These are phyloP conservation scores for Malthinus flaveolus DNA, from an alignment of 2,888 invertebrate genomes.

Conservation along the genomic window DNA sequence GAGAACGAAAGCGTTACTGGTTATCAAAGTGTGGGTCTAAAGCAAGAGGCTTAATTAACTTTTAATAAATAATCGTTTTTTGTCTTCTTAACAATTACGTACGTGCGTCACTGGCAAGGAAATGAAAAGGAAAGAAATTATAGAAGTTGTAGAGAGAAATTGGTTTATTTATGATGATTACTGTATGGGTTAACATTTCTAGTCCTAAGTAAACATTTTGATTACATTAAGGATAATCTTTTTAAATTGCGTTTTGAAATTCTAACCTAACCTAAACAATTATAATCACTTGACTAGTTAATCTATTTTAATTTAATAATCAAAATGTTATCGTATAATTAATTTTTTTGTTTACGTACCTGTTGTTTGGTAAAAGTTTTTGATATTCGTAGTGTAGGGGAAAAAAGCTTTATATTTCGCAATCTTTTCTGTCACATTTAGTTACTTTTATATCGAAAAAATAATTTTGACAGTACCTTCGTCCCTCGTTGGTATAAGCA, in stretches of 20 bases:
- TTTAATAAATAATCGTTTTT: no score
- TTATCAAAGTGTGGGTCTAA: no score
- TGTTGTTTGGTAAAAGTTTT: background rate
- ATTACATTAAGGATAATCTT: slow-evolving; percentile 17
- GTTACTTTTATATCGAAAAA: slow-evolving; percentile 9
- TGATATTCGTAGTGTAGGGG: background rate
- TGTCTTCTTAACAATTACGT: background rate
- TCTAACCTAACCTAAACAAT: slow-evolving; percentile 15
- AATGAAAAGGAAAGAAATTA: background rate
- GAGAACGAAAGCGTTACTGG: no score
- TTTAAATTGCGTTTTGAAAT: slow-evolving; percentile 10
- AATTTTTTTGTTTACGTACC: background rate
- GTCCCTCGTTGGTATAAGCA: slow-evolving; percentile 11
- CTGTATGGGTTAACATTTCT: background rate
- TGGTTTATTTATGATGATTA: background rate
- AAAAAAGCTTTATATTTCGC: background rate
- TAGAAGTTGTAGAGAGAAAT: background rate
- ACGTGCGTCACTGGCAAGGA: background rate
- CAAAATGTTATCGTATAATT: slow-evolving; percentile 4
- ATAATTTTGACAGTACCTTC: slow-evolving; percentile 13
- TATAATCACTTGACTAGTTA: slow-evolving; percentile 2
- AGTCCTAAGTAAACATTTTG: slow-evolving; percentile 16
- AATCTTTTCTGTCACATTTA: slow-evolving; percentile 7
- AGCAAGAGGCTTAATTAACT: no score
- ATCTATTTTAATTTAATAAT: no score